Percentiles rank a stretch among this genome's conserved stretches.
phyloP scores from a whole-genome alignment of 2,797 vertebrate species.

The Chiloscyllium punctatum region DNA sequence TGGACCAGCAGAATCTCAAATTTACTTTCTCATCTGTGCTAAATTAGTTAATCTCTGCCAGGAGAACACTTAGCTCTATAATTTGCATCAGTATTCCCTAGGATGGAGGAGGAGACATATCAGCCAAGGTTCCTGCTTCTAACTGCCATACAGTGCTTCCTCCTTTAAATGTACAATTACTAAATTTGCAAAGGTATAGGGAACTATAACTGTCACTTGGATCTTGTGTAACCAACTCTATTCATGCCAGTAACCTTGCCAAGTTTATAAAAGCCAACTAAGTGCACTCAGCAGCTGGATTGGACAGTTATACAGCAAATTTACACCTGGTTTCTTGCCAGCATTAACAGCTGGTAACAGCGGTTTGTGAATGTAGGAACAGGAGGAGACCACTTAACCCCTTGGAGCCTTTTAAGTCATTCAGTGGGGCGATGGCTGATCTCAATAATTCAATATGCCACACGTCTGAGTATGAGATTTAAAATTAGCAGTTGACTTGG shows the following conservation, averaged over 20 bases:
- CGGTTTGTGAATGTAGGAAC: no score
- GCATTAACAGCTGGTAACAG: background rate
- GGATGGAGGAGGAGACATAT: background rate
- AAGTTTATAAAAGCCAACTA: background rate
- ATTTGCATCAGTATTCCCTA: background rate
- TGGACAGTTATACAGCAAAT: background rate
- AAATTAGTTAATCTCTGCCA: background rate
- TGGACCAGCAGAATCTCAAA: background rate
- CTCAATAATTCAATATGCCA: no score
- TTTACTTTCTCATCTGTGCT: background rate
- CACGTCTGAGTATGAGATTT: no score
- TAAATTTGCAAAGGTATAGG: background rate
- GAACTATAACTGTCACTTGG: background rate
- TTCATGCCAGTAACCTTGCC: background rate
- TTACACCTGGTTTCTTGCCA: background rate
- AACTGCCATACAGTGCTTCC: background rate
- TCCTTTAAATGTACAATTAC: background rate
- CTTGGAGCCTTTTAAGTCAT: no score
- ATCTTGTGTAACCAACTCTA: background rate
- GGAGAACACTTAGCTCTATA: background rate
- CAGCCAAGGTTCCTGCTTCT: background rate
- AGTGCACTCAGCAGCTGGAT: background rate
- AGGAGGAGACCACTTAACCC: no score
- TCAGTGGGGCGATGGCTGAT: no score
- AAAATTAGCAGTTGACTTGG: no score